These are phyloP conservation scores for Anguilla rostrata DNA, from an alignment of 2,113 vertebrate genomes.

Conservation along the genomic window DNA sequence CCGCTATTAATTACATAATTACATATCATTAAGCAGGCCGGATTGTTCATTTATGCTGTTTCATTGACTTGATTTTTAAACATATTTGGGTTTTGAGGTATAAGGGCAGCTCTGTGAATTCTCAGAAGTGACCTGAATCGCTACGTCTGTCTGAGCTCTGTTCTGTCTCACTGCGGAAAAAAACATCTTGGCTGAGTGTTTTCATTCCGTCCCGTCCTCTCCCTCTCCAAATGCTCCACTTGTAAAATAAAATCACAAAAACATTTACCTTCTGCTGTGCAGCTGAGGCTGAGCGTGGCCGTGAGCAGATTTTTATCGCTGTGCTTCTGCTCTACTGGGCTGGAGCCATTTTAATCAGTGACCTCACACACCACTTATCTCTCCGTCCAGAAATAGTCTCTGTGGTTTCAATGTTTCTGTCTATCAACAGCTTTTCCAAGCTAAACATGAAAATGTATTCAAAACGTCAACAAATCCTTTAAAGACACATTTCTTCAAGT, in stretches of 20 bases:
- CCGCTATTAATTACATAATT: background rate
- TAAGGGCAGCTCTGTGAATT: background rate
- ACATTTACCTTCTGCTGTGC: background rate
- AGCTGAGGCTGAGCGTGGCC: background rate
- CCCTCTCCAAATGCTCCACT: background rate
- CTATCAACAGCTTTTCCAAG: background rate
- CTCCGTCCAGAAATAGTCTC: conserved; percentile 28
- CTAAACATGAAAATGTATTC: conserved; percentile 15
- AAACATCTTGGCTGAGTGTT: background rate
- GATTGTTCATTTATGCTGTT: background rate
- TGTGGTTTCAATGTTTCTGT: conserved; percentile 24
- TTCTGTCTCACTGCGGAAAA: background rate
- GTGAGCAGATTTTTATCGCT: background rate
- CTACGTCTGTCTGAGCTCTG: background rate
- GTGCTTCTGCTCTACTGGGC: background rate
- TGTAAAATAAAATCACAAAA: background rate
- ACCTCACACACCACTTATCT: conserved; percentile 47
- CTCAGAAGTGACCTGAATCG: background rate
- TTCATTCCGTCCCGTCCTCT: background rate
- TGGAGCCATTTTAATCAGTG: conserved; percentile 44
- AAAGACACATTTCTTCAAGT: background rate
- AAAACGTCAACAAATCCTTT: conserved; percentile 17
- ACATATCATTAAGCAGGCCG: too few relatives aligned
- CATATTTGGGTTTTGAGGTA: background rate
- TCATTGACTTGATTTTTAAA: background rate